Base-by-base conservation (phyloP, 37 sponge, comb jelly and placozoan genomes). In the Lycopodina hypogea region DNA sequence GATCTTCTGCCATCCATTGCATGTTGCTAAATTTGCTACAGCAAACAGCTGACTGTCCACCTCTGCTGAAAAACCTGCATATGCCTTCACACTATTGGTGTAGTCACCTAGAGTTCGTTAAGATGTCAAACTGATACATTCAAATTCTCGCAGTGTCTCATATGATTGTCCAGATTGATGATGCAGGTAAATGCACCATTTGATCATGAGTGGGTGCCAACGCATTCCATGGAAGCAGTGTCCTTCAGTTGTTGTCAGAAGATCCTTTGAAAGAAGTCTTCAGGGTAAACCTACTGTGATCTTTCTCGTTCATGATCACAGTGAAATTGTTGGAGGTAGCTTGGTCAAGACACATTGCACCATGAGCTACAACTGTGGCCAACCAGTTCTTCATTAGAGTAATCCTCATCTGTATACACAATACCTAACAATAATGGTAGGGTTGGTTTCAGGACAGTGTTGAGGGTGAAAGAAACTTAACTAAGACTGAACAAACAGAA, bases 71-170 rank as follows among this genome's bases (percentile, higher is more conserved):
- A 82, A 88, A 6, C 88, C 88, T 41, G 42, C 64, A 12, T 37
- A 55, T 18, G 78, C 41, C 41, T 82, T 71, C 21, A 78, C 57
- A 14, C 22, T 69, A 50, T 87, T 56, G 2, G 88, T 42, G 71
- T 81, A 87, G 35, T 87, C 88, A 18, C 82, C 55, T 23, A 87
- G 56, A 15, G 88, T 87, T 38, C 77, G 70, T 56, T 81, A 62
- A 18, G 72, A 72, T 37, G 81, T 72, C 17, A 81, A 73, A 18
- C 71, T 26, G 62, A 81, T 36, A 32, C 60, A 62, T 3, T 73
- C 81, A 60, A 63, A 72, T 8, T 60, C 51, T 61, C 72, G 26
- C 33, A 81, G 48, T 1, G 51, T 37, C 71, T 84, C 78, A 77
- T 84, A 84, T 42, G 78, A 70, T 28, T 42, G 38, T 40, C 84